Evolutionary conservation across 1,140 invertebrate species (phyloP).

Genomic region (Drosophila triauraria): DNA sequence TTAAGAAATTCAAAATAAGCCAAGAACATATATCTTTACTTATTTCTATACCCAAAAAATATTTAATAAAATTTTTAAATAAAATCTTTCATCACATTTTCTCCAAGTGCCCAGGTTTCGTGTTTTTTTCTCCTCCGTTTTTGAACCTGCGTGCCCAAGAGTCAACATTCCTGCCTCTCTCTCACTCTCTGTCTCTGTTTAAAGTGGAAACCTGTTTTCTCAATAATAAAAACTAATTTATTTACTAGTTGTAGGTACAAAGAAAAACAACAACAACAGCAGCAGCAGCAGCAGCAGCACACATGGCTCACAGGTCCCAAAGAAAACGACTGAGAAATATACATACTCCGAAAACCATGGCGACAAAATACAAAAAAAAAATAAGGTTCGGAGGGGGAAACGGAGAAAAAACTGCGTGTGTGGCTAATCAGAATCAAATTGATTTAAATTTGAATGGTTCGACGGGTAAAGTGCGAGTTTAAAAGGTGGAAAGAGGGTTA

Average conservation of each 20-base stretch:
- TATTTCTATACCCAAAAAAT: neutral
- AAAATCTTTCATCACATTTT: neutral
- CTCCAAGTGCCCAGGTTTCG: conserved; percentile 2
- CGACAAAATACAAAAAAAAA: conserved; percentile 40
- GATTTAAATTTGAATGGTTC: conserved; percentile 81
- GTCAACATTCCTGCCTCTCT: conserved; percentile 34
- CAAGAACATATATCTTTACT: neutral
- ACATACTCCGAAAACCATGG: conserved; percentile 42
- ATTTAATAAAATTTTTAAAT: neutral
- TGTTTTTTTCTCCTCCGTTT: conserved; percentile 8
- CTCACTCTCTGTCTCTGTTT: conserved; percentile 23
- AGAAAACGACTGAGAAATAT: conserved; percentile 16
- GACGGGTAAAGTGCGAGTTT: conserved; percentile 67
- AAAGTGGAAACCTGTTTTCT: conserved; percentile 69
- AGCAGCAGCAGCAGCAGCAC: conserved; percentile 3
- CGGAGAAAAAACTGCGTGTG: conserved; percentile 68
- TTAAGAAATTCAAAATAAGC: neutral
- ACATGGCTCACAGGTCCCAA: conserved; percentile 7
- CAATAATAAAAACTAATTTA: conserved; percentile 83
- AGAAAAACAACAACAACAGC: conserved; percentile 48
- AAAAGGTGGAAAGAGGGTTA: conserved; percentile 1
- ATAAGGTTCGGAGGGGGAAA: conserved; percentile 42
- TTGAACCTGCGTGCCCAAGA: conserved; percentile 62
- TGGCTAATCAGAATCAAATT: conserved; percentile 83
- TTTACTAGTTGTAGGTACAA: conserved; percentile 81